Conservation (phyloP, 2,888 invertebrate species). For the Spatulosminthurus flaviceps region DNA sequence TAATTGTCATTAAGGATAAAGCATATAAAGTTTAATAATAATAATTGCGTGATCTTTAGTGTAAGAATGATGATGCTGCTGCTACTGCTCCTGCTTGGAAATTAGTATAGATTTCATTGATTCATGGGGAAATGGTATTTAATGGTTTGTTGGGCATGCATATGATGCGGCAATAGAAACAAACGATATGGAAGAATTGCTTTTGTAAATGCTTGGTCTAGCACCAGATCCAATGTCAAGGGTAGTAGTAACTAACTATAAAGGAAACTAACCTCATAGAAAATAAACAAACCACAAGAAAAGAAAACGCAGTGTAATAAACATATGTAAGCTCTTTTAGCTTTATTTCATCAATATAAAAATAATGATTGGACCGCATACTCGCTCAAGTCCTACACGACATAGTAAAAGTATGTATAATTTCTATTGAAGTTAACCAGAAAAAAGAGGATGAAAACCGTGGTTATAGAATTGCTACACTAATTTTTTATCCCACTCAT, state of each 20-base stretch:
- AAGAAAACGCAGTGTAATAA: neutral
- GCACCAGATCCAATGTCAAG: slow-evolving; percentile 20
- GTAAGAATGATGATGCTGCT: no score
- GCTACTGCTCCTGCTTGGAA: no score
- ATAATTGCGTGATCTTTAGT: no score
- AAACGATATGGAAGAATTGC: slow-evolving; percentile 11
- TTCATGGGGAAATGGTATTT: neutral
- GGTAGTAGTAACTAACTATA: neutral
- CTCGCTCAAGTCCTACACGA: no score
- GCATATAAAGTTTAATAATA: no score
- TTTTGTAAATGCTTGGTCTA: slow-evolving; percentile 8
- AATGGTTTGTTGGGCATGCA: slow-evolving; percentile 1
- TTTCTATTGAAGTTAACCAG: no score
- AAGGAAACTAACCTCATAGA: no score
- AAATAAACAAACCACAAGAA: slow-evolving; percentile 10
- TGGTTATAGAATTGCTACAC: neutral
- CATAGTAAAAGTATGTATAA: no score
- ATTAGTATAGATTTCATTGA: no score
- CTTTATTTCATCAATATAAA: neutral
- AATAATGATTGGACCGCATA: neutral
- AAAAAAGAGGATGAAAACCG: neutral
- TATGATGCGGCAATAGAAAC: neutral
- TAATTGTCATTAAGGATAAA: no score
- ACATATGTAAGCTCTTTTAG: neutral
- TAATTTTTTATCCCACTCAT: no score